These are phyloP conservation scores for Eilema sororculum DNA, from an alignment of 2,888 invertebrate genomes.

Conservation along the genomic window DNA sequence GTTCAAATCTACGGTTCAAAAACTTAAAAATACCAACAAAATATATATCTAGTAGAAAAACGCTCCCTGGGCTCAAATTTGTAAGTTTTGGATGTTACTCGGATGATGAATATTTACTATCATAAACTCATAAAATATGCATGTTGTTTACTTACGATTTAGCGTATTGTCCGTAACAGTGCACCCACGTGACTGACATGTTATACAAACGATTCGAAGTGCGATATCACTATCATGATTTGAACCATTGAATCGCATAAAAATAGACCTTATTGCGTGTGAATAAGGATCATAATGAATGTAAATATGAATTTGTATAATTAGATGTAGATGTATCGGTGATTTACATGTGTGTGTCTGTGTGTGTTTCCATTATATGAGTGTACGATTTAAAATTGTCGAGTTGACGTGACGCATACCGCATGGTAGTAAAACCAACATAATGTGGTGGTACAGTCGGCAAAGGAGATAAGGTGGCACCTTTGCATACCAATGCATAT, in stretches of 20 bases:
- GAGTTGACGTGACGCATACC: too few relatives aligned
- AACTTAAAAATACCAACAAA: too few relatives aligned
- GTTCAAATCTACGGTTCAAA: too few relatives aligned
- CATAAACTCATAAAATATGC: background rate
- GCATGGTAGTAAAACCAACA: too few relatives aligned
- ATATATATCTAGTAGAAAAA: too few relatives aligned
- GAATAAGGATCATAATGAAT: background rate
- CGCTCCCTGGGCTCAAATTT: too few relatives aligned
- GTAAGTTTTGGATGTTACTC: background rate
- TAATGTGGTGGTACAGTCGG: too few relatives aligned
- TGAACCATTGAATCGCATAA: background rate
- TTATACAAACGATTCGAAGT: background rate
- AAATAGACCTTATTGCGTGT: background rate
- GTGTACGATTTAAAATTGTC: background rate
- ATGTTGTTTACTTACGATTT: constrained; percentile 1
- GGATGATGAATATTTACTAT: background rate
- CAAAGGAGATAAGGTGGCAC: too few relatives aligned
- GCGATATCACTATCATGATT: background rate
- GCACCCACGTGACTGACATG: background rate
- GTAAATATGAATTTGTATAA: background rate
- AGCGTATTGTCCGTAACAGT: background rate
- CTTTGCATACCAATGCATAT: too few relatives aligned
- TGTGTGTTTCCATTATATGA: background rate
- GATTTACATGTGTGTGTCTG: background rate
- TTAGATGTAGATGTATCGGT: background rate